Conservation (phyloP, 2,113 vertebrate species). For the Myiopsitta monachus region DNA sequence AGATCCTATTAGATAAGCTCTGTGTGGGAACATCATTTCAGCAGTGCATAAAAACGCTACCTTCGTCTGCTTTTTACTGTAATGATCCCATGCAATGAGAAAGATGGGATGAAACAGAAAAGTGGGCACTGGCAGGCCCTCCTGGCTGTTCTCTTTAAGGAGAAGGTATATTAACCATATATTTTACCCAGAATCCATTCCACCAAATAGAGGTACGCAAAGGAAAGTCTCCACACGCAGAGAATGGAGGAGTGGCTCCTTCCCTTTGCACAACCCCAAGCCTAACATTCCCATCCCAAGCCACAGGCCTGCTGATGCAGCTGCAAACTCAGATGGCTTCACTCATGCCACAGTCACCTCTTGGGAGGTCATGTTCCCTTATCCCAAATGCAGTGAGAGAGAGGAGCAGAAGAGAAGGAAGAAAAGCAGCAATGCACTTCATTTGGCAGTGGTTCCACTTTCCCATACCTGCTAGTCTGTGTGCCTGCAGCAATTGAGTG, state of each 20-base stretch:
- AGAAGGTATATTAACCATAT: no score
- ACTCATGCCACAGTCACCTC: not conserved
- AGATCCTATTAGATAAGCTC: not conserved
- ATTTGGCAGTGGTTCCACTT: not conserved
- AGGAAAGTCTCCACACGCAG: accelerated
- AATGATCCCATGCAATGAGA: not conserved
- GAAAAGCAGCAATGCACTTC: accelerated
- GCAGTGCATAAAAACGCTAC: not conserved
- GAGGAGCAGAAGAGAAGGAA: not conserved
- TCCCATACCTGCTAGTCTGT: not conserved
- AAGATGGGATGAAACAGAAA: not conserved
- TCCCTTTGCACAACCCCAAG: not conserved
- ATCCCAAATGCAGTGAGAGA: not conserved
- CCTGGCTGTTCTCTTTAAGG: not conserved
- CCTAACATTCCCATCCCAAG: not conserved
- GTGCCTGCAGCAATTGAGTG: not conserved
- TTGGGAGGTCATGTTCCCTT: not conserved
- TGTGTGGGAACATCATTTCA: not conserved
- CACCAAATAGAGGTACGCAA: not conserved
- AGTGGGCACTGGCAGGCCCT: not conserved
- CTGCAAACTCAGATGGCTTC: not conserved
- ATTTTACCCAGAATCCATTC: not conserved
- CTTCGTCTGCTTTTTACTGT: not conserved
- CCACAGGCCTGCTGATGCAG: not conserved
- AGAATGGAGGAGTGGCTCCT: not conserved